These are phyloP conservation scores for Phrixothrix hirtus DNA, from an alignment of 2,888 invertebrate species.

Conservation along the genomic window DNA sequence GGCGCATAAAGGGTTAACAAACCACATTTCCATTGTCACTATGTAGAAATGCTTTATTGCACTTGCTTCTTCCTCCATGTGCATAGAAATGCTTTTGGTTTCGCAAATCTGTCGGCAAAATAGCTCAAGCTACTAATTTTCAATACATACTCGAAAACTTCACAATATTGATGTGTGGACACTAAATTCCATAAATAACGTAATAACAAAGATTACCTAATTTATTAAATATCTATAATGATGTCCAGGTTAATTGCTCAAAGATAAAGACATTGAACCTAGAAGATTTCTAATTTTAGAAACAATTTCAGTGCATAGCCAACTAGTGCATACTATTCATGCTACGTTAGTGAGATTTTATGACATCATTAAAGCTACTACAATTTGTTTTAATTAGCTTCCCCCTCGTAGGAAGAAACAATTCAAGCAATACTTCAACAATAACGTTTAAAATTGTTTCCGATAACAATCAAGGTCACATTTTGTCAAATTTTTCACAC, in stretches of 20 bases:
- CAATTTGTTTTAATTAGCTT: no score
- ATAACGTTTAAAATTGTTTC: no score
- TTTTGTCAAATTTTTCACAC: slow-evolving; percentile 43
- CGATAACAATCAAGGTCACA: slow-evolving; percentile 41
- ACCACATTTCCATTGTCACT: slow-evolving; percentile 45
- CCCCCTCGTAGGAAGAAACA: no score
- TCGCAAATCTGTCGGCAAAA: no score
- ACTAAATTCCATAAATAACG: no score
- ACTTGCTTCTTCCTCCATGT: background rate
- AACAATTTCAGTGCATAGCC: slow-evolving; percentile 14
- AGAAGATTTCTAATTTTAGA: slow-evolving; percentile 25
- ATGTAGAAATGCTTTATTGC: slow-evolving; percentile 1
- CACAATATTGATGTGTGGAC: no score
- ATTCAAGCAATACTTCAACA: no score
- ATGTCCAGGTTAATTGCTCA: slow-evolving; percentile 3
- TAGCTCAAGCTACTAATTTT: no score
- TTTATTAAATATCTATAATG: no score
- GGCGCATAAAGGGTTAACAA: slow-evolving; percentile 48
- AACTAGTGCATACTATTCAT: slow-evolving; percentile 10
- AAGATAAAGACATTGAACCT: slow-evolving; percentile 29
- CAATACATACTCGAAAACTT: no score
- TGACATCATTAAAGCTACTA: slow-evolving; percentile 9
- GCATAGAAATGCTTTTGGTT: slow-evolving; percentile 5
- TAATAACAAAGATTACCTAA: no score
- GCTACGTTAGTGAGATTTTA: slow-evolving; percentile 12